Evolutionary conservation across 1,140 invertebrate genomes (phyloP), one percentile per base, ranked within the genome.

Genomic region (Aculops lycopersici): DNA sequence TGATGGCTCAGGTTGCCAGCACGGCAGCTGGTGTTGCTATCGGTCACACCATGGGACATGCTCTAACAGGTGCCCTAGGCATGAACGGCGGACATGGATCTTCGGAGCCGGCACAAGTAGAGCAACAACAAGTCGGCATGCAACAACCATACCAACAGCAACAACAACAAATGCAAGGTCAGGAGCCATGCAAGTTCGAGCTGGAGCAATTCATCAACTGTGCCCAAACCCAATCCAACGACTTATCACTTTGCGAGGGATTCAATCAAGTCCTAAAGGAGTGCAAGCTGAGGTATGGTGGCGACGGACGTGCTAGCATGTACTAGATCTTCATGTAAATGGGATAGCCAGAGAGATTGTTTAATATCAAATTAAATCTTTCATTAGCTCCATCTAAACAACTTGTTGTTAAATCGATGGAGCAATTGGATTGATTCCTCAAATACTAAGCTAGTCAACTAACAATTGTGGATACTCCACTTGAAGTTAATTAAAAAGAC

Each of bases 241-340:
- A 86, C 55, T 54, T 88, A 4, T 65, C 68, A 3, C 63, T 88
- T 2, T 88, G 81, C 52, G 71, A 81, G 50, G 80, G 79, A 36
- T 88, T 88, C 57, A 86, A 84, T 55, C 77, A 86, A 58, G 79
- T 76, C 41, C 61, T 88, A 44, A 70, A 77, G 48, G 76, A 84
- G 54, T 88, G 81, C 71, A 54, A 54, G 16, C 5, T 31, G 24
- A 8, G 24, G 8, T 31, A 31, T 31, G 24, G 24, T n/a, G n/a
- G n/a, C n/a, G n/a, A n/a, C n/a, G n/a, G n/a, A n/a, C n/a, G n/a
- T n/a, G n/a, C n/a, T n/a, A n/a, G n/a, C n/a, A n/a, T n/a, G n/a
- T n/a, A n/a, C n/a, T n/a, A n/a, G n/a, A n/a, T n/a, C n/a, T n/a
- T n/a, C n/a, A n/a, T n/a, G n/a, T n/a, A n/a, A n/a, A n/a, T n/a